Conservation (phyloP, 1,140 invertebrate species). For the Whitmania pigra region DNA sequence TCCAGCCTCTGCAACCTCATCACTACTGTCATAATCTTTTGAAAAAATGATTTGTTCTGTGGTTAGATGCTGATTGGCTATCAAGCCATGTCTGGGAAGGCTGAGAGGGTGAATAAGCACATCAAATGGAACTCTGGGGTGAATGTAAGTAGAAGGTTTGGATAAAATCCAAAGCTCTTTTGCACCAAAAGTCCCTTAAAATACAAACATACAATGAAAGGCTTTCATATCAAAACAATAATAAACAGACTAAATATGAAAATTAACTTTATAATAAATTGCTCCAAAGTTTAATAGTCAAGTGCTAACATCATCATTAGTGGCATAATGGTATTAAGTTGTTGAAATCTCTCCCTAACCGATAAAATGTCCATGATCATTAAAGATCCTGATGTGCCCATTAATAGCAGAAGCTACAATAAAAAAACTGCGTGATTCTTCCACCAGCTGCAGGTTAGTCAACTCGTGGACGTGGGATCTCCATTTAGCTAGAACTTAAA, state of each 20-base stretch:
- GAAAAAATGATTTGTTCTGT: no score
- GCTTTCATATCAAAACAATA: no score
- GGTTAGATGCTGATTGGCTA: neutral
- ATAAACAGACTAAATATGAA: neutral
- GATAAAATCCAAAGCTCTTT: constrained; percentile 40
- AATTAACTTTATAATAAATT: neutral
- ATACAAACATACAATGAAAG: neutral
- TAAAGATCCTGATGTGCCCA: constrained; percentile 42
- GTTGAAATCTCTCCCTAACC: constrained; percentile 28
- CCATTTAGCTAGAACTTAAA: constrained; percentile 30
- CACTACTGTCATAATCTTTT: no score
- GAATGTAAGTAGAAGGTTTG: constrained; percentile 36
- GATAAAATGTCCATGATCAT: constrained; percentile 39
- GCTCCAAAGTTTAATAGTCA: neutral
- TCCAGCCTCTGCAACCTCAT: no score
- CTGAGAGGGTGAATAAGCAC: constrained; percentile 41
- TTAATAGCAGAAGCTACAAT: constrained; percentile 40
- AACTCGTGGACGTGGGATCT: constrained; percentile 40
- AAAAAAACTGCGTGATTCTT: constrained; percentile 27
- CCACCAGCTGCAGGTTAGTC: constrained; percentile 35
- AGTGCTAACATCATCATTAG: neutral
- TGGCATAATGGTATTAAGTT: constrained; percentile 1
- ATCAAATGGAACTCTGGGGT: constrained; percentile 43
- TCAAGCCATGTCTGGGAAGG: constrained; percentile 36
- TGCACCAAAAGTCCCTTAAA: constrained; percentile 40